phyloP scores from a whole-genome alignment of 1,140 invertebrate genomes.

The Eueides isabella region DNA sequence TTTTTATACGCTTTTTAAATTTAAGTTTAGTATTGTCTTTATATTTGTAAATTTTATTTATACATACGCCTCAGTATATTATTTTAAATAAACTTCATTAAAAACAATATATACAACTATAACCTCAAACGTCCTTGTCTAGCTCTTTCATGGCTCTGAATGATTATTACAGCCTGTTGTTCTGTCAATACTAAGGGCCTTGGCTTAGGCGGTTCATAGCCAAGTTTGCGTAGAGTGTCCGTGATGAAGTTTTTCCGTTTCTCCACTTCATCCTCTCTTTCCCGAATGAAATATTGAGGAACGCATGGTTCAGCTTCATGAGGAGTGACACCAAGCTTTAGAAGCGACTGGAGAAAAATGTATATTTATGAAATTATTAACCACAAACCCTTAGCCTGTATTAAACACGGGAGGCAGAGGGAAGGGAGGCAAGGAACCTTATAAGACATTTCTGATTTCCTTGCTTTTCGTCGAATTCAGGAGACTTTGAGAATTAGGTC shows the following conservation, averaged over 20 bases:
- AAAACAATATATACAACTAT: neutral
- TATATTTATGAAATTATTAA: neutral
- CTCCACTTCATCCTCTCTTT: conserved; percentile 84
- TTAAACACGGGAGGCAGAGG: too few species aligned
- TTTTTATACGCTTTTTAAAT: too few species aligned
- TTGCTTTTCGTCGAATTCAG: too few species aligned
- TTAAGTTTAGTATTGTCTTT: too few species aligned
- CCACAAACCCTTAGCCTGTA: too few species aligned
- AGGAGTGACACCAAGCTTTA: conserved; percentile 85
- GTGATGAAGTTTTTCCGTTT: conserved; percentile 85
- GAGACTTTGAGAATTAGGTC: too few species aligned
- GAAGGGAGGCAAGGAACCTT: too few species aligned
- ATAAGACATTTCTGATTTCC: too few species aligned
- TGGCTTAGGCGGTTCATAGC: conserved; percentile 85
- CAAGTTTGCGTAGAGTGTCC: conserved; percentile 85
- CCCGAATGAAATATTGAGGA: conserved; percentile 87
- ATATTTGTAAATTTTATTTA: too few species aligned
- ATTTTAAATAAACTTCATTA: neutral
- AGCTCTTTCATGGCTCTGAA: conserved; percentile 95
- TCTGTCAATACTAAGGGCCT: conserved; percentile 85
- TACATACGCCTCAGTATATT: too few species aligned
- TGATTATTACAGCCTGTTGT: conserved; percentile 91
- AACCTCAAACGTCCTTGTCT: conserved; percentile 90
- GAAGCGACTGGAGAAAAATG: conserved; percentile 52
- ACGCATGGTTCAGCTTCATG: conserved; percentile 85